Conservation (phyloP, 2,113 vertebrate species). For the Natator depressus region DNA sequence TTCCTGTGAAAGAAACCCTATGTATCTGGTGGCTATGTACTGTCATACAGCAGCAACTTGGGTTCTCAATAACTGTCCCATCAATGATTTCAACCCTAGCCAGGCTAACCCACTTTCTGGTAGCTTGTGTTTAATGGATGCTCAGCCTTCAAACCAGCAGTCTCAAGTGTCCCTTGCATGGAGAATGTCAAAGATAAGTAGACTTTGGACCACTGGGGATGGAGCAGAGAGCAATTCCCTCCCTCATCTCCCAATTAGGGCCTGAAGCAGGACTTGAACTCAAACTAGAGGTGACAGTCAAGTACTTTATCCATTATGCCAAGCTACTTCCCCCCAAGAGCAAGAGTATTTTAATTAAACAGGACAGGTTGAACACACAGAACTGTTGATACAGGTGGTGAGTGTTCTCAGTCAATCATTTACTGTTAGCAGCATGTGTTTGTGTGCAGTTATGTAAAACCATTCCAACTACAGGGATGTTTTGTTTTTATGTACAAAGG, state of each 20-base stretch:
- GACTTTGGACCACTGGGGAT: neutral
- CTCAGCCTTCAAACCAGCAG: rapidly evolving
- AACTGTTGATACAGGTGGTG: conserved; percentile 53
- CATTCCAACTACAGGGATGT: conserved; percentile 61
- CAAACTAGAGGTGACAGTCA: neutral
- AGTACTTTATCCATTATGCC: conserved; percentile 36
- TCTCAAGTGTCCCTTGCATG: rapidly evolving
- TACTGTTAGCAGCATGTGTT: conserved; percentile 27
- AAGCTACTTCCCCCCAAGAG: neutral
- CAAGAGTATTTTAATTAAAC: conserved; percentile 22
- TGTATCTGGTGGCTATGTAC: neutral
- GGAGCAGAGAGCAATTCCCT: neutral
- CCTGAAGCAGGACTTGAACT: neutral
- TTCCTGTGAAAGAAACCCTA: neutral
- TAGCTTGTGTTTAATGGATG: rapidly evolving
- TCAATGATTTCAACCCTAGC: neutral
- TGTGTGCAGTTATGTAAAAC: conserved; percentile 64
- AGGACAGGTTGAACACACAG: neutral
- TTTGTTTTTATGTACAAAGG: conserved; percentile 56
- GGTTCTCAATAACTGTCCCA: neutral
- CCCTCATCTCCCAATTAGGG: neutral
- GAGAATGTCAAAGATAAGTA: rapidly evolving
- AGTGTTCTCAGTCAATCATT: conserved; percentile 25
- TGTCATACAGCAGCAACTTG: neutral
- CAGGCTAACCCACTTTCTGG: neutral